Conservation (phyloP, 2,113 vertebrate genomes). For the Mirza zaza region DNA sequence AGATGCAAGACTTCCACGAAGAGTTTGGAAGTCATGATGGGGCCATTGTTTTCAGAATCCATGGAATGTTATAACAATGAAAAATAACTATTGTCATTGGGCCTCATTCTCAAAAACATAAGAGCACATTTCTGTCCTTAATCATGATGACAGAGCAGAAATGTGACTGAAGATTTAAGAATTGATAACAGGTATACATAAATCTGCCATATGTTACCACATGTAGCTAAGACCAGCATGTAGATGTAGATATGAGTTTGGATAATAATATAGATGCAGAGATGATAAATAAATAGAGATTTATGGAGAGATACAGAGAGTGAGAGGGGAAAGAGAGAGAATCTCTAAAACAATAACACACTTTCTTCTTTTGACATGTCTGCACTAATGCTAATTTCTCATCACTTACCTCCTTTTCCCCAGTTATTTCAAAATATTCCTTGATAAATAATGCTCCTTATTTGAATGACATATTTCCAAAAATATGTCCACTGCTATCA, state of each 20-base stretch:
- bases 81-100: neutral
- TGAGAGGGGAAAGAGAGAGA: accelerated
- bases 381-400: neutral
- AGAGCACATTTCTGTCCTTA: neutral
- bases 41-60: neutral
- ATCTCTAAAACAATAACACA: neutral
- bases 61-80: neutral
- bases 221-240: neutral
- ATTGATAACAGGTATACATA: neutral
- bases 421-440: neutral
- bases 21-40: neutral
- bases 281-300: neutral
- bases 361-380: neutral
- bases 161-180: neutral
- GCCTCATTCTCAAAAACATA: neutral
- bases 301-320: neutral
- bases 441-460: neutral
- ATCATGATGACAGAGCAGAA: neutral
- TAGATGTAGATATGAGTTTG: accelerated
- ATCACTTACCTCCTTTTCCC: neutral
- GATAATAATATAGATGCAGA: neutral
- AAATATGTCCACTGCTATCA: neutral
- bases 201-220: neutral
- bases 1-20: neutral
- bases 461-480: neutral